Conservation (phyloP, 1,140 invertebrate genomes). For the Drosophila eugracilis region DNA sequence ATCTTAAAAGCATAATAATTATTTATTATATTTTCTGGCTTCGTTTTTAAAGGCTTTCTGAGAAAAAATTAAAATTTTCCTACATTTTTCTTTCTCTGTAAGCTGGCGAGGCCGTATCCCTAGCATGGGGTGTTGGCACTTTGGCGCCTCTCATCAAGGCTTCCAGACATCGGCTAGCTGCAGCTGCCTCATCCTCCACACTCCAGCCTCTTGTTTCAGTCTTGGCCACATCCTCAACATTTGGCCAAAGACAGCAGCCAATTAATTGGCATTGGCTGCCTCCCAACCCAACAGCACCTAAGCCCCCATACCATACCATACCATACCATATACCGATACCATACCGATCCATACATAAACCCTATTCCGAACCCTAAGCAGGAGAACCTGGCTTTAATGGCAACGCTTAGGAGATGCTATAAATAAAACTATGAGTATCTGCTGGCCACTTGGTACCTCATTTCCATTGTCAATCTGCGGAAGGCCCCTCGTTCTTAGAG, state of each 20-base stretch:
- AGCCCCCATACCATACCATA: not conserved
- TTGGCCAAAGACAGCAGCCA: conserved; percentile 77
- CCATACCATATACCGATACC: not conserved
- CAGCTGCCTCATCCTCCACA: conserved; percentile 8
- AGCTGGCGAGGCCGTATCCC: conserved; percentile 11
- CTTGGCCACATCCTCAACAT: conserved; percentile 22
- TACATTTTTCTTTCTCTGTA: conserved; percentile 1
- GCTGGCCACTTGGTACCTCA: conserved; percentile 62
- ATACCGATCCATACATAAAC: not conserved
- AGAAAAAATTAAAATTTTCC: not conserved
- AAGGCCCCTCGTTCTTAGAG: conserved; percentile 38
- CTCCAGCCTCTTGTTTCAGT: not conserved
- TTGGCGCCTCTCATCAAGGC: conserved; percentile 80
- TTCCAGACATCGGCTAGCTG: conserved; percentile 44
- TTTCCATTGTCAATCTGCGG: conserved; percentile 76
- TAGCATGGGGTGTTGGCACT: conserved; percentile 73
- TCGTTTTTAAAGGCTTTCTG: not conserved
- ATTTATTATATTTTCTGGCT: not conserved
- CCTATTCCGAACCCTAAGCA: not conserved
- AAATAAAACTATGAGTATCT: conserved; percentile 63
- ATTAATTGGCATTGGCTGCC: conserved; percentile 69
- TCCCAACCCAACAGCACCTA: not conserved
- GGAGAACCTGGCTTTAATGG: conserved; percentile 64
- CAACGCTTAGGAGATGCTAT: conserved; percentile 79
- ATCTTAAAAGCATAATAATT: not conserved